A percentile compares a stretch with the other conserved stretches of the same genome.
Evolutionary conservation across 2,113 vertebrate species (phyloP).

Genomic region (Cavia porcellus): DNA sequence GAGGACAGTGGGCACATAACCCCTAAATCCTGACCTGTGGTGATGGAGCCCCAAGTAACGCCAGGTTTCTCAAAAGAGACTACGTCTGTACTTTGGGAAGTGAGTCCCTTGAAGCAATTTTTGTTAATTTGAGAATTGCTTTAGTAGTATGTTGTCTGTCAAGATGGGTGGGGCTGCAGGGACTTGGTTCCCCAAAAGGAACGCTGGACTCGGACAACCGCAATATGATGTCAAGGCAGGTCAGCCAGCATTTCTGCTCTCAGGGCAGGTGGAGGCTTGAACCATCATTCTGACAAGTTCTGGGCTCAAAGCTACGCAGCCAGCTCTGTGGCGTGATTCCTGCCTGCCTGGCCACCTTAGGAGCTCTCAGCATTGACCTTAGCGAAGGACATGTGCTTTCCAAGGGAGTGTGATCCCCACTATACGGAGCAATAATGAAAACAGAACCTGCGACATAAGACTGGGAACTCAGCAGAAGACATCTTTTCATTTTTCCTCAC

Average conservation of each 20-base stretch:
- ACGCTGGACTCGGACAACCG: neutral
- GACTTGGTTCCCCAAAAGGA: neutral
- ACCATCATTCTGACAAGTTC: neutral
- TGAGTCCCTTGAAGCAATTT: neutral
- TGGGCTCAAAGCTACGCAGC: neutral
- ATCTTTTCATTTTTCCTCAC: neutral
- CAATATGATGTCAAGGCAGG: neutral
- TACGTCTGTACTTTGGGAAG: neutral
- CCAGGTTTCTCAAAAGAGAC: neutral
- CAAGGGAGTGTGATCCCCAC: neutral
- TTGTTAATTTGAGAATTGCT: conserved; percentile 32
- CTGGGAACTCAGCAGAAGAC: neutral
- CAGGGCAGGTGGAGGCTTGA: neutral
- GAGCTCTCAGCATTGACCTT: neutral
- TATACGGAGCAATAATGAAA: neutral
- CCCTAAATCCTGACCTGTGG: neutral
- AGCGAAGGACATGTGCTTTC: neutral
- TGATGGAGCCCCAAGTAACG: neutral
- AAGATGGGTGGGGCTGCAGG: neutral
- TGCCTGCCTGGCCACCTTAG: neutral
- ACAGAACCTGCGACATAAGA: neutral
- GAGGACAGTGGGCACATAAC: neutral
- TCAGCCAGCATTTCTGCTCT: neutral
- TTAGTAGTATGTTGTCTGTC: neutral
- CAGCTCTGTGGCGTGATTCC: neutral